phyloP scores from a whole-genome alignment of 2,888 invertebrate genomes.

The Drymonia ruficornis region DNA sequence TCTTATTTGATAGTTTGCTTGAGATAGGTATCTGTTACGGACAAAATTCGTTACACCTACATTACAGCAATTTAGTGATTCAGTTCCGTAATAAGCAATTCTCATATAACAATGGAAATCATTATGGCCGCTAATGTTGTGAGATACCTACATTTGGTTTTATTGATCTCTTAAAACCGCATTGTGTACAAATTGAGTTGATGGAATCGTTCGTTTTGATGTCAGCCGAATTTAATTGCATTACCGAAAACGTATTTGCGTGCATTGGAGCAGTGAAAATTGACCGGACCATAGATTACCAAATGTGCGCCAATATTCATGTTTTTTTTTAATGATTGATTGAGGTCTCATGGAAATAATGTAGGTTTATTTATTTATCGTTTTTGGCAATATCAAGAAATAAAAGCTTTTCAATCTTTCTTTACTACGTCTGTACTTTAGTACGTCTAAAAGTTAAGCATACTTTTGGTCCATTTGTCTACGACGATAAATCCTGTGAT shows the following conservation, averaged over 20 bases:
- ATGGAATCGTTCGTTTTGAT: constrained; percentile 25
- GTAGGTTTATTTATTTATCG: too few relatives aligned
- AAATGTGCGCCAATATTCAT: constrained; percentile 9
- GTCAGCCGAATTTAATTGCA: constrained; percentile 37
- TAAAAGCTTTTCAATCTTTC: too few relatives aligned
- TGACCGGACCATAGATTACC: constrained; percentile 20
- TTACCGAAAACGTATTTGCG: constrained; percentile 39
- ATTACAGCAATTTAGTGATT: background rate
- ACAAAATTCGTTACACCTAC: background rate
- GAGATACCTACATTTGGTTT: background rate
- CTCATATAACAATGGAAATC: background rate
- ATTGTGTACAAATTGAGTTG: constrained; percentile 1
- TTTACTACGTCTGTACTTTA: too few relatives aligned
- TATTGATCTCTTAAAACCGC: background rate
- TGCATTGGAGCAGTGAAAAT: constrained; percentile 35
- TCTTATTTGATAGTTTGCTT: background rate
- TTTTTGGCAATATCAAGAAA: background rate
- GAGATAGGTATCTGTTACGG: background rate
- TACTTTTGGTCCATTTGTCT: too few relatives aligned
- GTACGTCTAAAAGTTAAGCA: too few relatives aligned
- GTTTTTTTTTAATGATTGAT: background rate
- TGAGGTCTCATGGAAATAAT: background rate
- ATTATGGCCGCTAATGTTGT: background rate
- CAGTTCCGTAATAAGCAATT: background rate
- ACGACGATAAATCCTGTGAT: too few relatives aligned